Base-by-base conservation (phyloP, 2,888 invertebrate species). In the Nymphalis c-album region DNA sequence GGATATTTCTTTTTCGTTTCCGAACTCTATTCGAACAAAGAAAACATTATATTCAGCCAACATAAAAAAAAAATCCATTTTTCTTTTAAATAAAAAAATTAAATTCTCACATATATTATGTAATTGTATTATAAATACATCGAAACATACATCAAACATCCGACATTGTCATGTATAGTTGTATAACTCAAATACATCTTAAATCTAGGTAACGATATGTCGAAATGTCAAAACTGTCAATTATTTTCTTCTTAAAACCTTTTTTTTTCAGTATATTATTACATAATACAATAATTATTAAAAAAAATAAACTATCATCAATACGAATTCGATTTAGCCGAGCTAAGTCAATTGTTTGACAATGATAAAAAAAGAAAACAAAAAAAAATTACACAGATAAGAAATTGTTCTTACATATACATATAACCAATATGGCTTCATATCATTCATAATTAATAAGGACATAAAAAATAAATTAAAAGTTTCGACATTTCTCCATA, bases 61-160 rank as follows among this genome's bases (percentile, higher is more conserved):
- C 48, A 63, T 26, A 53, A 45, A 58, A 66, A n/a, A 55, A 53
- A 60, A 53, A 66, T 62, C 59, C 72, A 77, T 76, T 53, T 57
- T 57, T 57, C 35, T 35, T 57, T 57, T 35, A 35, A 73, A 77
- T 76, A 70, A 73, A 78, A 75, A 75, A 70, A 71, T 62, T 63
- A 53, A 77, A 80, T 70, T 80, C 68, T 82, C 84, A 87, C 84
- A 83, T 85, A 86, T 83, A 31, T 31, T 31, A 31, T 31, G 26
- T 31, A 87, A 77, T 77, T 80, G 69, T 78, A 78, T 81, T 85
- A 84, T 81, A 85, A 85, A 84, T 82, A 86, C 85, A 84, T 83
- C 78, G 77, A 85, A 84, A 88, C 84, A 82, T 84, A 82, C 83
- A 77, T 77, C 72, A 75, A 82, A 84, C 80, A 77, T 79, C 71